Evolutionary conservation across 2,888 invertebrate species (phyloP), one percentile per base, ranked within the genome.

Genomic region (Morinoia aosen): DNA sequence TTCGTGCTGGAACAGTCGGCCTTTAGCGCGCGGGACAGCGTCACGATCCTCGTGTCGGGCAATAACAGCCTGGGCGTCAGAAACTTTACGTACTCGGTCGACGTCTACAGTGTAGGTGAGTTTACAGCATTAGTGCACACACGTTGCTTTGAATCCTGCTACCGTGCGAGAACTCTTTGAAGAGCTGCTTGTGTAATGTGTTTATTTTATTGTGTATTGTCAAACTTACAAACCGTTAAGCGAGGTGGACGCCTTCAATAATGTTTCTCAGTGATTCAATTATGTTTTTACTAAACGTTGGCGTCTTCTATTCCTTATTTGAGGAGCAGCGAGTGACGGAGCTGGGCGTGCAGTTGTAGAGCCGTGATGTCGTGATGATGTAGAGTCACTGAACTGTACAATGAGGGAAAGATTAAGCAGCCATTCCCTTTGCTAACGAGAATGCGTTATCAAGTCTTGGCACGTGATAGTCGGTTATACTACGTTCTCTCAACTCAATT

Each of bases 91-190:
- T 76, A 94, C 57, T 33, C n/a, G 16, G 57, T 95, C 58, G 88
- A 95, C 57, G 88, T 95, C 58, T 90, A 88, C 57, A 58, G 61
- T 64, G 56, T 95, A 33, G 95, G 95, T 95, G 48, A 61, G 95
- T 95, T 16, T 76, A 19, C 16, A 25, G 25, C 33, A 16, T 25
- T 76, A 16, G 19, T 76, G 16, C 25, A 76, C 25, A 10, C 76
- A 10, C 10, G 76, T 33, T 16, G 76, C 76, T 33, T 76, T 0
- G 76, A 76, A 76, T 33, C 33, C 19, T 16, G 12, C 12, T 5
- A 8, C 61, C 19, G 61, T 61, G 19, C 8, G 3, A 8, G 61
- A 61, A 61, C 12, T 61, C 19, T 2, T 61, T 61, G 12, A 61
- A 61, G 61, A 61, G 12, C 61, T 61, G 61, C 12, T 61, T 19